Conservation (phyloP, 2,113 vertebrate genomes). For the Melanerpes formicivorus region DNA sequence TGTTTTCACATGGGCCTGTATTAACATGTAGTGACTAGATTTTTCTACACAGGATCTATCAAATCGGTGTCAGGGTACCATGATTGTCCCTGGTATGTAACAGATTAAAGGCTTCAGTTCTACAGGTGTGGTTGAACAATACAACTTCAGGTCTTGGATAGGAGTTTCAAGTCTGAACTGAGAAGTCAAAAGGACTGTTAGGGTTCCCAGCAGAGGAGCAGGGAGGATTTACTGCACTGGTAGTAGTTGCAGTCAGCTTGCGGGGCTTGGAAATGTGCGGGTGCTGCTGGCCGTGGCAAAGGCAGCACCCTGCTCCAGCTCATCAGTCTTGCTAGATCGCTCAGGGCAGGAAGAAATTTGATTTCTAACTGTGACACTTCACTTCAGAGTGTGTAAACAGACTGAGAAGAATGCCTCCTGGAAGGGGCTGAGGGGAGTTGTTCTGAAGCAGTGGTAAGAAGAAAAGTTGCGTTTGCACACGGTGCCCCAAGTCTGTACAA, state of each 20-base stretch:
- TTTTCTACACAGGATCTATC: neutral
- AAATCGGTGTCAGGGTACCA: rapidly evolving
- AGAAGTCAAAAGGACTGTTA: neutral
- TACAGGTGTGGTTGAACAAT: neutral
- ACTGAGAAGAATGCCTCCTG: neutral
- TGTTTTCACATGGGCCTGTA: neutral
- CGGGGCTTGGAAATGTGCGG: rapidly evolving
- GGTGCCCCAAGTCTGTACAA: neutral
- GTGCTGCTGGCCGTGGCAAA: neutral
- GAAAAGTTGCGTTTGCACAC: neutral
- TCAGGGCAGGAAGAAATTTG: rapidly evolving
- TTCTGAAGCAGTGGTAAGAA: neutral
- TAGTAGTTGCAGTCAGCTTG: neutral
- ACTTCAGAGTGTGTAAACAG: neutral
- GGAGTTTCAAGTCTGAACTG: neutral
- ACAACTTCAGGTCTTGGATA: neutral
- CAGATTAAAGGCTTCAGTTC: neutral
- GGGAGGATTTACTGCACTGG: neutral
- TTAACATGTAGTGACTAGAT: neutral
- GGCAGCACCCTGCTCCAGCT: neutral
- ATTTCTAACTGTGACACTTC: neutral
- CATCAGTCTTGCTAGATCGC: neutral
- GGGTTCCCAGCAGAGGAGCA: neutral
- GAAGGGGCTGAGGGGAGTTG: neutral
- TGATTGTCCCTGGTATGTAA: rapidly evolving